Evolutionary conservation across 1,140 invertebrate species (phyloP).

Genomic region (Ladona fulva): DNA sequence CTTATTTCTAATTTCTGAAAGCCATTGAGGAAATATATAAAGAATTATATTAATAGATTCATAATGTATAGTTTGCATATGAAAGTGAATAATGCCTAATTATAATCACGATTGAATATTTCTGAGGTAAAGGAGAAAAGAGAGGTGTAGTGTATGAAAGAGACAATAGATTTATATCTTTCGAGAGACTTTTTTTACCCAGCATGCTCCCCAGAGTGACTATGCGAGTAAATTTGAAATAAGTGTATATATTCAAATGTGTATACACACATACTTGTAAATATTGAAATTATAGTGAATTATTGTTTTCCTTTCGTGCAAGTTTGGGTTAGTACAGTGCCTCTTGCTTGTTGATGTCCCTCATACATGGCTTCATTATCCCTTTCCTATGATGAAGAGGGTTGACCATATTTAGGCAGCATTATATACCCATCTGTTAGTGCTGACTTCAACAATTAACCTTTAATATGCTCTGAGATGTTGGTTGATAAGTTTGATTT

Average conservation of each 20-base stretch:
- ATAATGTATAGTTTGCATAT: slow-evolving; percentile 7
- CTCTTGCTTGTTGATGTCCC: neutral
- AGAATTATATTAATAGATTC: slow-evolving; percentile 4
- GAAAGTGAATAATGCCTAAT: neutral
- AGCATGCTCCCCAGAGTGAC: slow-evolving; percentile 2
- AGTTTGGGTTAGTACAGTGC: neutral
- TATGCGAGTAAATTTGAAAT: slow-evolving; percentile 4
- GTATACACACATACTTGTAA: slow-evolving; percentile 2
- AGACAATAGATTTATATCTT: slow-evolving; percentile 10
- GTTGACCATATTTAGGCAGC: neutral
- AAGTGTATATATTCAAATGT: neutral
- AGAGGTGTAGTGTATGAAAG: slow-evolving; percentile 6
- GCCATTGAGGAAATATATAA: neutral
- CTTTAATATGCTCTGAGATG: neutral
- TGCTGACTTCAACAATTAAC: neutral
- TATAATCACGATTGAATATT: neutral
- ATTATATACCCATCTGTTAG: neutral
- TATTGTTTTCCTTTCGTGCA: neutral
- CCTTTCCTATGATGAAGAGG: neutral
- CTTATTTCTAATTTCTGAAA: neutral
- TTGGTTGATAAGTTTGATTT: neutral
- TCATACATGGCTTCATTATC: neutral
- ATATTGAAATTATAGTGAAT: neutral
- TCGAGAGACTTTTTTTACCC: slow-evolving; percentile 4
- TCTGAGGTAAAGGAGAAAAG: neutral